Percentiles rank a stretch among this genome's conserved stretches.
phyloP scores from a whole-genome alignment of 1,140 invertebrate species.

The Anthonomus grandis region DNA sequence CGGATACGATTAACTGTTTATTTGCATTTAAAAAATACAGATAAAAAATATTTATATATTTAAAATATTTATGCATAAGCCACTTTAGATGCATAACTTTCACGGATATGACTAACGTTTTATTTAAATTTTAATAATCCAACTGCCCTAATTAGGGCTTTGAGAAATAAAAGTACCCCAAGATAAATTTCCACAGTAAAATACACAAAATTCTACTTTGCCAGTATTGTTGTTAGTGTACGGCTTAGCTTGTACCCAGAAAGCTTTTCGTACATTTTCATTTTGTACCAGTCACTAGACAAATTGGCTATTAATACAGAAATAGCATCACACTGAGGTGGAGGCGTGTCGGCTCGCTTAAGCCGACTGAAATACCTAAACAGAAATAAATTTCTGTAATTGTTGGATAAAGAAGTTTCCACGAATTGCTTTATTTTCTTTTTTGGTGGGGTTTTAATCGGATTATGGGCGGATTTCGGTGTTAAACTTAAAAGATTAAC shows the following conservation, averaged over 20 bases:
- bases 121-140: no score
- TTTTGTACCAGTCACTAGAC: constrained; percentile 17
- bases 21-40: no score
- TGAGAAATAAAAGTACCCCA: no score
- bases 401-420: constrained; percentile 8
- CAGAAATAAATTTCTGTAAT: constrained; percentile 17
- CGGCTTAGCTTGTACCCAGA: not conserved
- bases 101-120: no score
- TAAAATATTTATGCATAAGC: no score
- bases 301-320: constrained; percentile 19
- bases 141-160: no score
- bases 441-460: constrained; percentile 8
- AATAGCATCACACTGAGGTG: constrained; percentile 12
- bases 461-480: not conserved
- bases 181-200: no score
- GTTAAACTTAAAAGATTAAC: not conserved
- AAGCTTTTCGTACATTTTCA: not conserved
- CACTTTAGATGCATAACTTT: no score
- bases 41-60: no score
- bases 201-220: no score
- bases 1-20: no score
- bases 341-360: constrained; percentile 10
- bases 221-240: no score
- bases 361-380: constrained; percentile 17
- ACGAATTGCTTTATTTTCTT: constrained; percentile 7